Percentiles rank a stretch among this genome's conserved stretches.
phyloP scores from a whole-genome alignment of 2,113 vertebrate genomes.

The Genyomyrus donnyi region DNA sequence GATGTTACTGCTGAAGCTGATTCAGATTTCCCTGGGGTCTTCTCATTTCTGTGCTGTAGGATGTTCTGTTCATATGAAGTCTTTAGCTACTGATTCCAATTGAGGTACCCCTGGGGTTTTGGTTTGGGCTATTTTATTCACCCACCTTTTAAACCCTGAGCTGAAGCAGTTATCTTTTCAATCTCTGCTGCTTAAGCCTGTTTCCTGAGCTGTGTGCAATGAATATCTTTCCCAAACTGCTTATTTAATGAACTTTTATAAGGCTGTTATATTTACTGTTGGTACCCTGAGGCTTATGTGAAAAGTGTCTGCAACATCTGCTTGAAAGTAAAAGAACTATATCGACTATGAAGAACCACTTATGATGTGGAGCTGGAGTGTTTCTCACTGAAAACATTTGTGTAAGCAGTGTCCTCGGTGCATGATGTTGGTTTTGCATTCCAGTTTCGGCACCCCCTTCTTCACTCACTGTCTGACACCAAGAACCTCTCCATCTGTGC shows the following conservation, averaged over 20 bases:
- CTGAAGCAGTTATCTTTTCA: neutral
- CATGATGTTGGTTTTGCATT: neutral
- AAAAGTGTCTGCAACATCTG: neutral
- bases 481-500: neutral
- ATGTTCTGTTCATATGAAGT: neutral
- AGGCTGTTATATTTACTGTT: neutral
- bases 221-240: neutral
- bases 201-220: neutral
- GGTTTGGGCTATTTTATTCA: neutral
- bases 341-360: neutral
- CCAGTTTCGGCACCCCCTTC: neutral
- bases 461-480: neutral
- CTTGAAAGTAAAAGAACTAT: neutral
- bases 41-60: neutral
- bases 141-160: neutral
- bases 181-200: neutral
- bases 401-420: neutral
- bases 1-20: neutral
- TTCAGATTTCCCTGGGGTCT: neutral
- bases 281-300: neutral
- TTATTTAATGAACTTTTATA: neutral
- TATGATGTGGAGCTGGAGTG: neutral
- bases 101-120: neutral
- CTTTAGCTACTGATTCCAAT: neutral
- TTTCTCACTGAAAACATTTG: too few relatives aligned